Conservation (phyloP, 1,140 invertebrate species). For the Eufriesea mexicana region DNA sequence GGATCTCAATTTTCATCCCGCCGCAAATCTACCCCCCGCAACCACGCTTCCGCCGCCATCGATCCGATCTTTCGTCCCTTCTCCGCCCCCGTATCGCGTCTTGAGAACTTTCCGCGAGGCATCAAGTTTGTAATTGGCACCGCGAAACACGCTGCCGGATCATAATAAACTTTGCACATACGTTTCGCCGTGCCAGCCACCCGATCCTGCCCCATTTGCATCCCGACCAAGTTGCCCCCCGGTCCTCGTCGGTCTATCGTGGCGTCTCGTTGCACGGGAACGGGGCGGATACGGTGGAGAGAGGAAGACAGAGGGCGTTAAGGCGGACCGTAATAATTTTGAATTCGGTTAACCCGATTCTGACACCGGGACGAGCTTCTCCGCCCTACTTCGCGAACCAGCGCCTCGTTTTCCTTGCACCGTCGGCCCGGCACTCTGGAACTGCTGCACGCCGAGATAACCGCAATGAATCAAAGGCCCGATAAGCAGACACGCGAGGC, state of each 20-base stretch:
- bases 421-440: constrained; percentile 13
- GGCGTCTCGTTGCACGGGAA: not conserved
- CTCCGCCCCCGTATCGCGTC: not conserved
- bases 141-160: not conserved
- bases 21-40: not conserved
- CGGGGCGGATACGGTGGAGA: constrained; percentile 12
- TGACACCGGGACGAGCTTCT: constrained; percentile 56
- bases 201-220: not conserved
- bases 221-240: not conserved
- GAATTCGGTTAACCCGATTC: constrained; percentile 64
- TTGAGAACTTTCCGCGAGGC: not conserved
- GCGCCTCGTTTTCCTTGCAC: constrained; percentile 16
- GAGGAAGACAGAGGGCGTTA: constrained; percentile 45
- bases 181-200: not conserved
- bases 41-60: too few species aligned
- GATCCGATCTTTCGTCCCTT: not conserved
- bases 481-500: constrained; percentile 56
- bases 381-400: constrained; percentile 51
- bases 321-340: constrained; percentile 64
- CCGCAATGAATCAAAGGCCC: constrained; percentile 59
- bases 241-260: not conserved
- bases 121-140: constrained; percentile 29
- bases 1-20: not conserved
- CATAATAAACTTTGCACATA: constrained; percentile 33
- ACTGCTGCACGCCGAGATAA: constrained; percentile 58